phyloP scores from a whole-genome alignment of 92 coral and sea anemone genomes.

The Hydrozoanthus gracilis region DNA sequence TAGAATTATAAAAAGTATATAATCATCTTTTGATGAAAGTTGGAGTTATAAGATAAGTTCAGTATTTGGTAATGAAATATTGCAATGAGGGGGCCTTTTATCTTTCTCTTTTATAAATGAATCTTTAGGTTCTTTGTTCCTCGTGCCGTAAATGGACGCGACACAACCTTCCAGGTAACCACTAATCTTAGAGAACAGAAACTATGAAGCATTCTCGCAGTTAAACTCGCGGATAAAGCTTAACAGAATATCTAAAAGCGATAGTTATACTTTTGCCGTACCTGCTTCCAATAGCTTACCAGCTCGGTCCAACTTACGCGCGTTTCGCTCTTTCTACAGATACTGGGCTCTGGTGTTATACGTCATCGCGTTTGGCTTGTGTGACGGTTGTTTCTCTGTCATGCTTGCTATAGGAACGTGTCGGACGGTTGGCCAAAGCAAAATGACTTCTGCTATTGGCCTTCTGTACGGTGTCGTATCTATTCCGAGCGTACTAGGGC shows the following conservation, averaged over 20 bases:
- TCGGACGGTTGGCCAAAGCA: conserved; percentile 71
- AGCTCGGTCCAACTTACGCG: not conserved
- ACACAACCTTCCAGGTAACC: conserved; percentile 14
- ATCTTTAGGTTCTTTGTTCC: conserved; percentile 29
- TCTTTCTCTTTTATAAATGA: not conserved
- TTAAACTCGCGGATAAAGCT: not conserved
- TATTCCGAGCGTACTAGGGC: conserved; percentile 67
- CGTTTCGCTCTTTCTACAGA: conserved; percentile 1
- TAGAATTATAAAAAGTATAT: no score
- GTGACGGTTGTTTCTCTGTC: conserved; percentile 83
- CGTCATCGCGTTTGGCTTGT: conserved; percentile 78
- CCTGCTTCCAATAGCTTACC: not conserved
- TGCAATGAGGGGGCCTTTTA: not conserved
- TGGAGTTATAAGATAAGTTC: not conserved
- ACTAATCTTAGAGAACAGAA: not conserved
- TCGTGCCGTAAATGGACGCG: conserved; percentile 20
- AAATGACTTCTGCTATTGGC: conserved; percentile 82
- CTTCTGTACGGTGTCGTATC: conserved; percentile 75
- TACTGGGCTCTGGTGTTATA: conserved; percentile 66
- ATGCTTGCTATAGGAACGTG: conserved; percentile 85
- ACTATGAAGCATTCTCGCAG: not conserved
- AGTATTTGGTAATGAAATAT: not conserved
- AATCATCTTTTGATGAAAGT: not conserved
- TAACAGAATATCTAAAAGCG: not conserved
- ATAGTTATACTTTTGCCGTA: not conserved